Base-by-base conservation (phyloP, 2,113 vertebrate genomes). In the Pluvialis apricaria region DNA sequence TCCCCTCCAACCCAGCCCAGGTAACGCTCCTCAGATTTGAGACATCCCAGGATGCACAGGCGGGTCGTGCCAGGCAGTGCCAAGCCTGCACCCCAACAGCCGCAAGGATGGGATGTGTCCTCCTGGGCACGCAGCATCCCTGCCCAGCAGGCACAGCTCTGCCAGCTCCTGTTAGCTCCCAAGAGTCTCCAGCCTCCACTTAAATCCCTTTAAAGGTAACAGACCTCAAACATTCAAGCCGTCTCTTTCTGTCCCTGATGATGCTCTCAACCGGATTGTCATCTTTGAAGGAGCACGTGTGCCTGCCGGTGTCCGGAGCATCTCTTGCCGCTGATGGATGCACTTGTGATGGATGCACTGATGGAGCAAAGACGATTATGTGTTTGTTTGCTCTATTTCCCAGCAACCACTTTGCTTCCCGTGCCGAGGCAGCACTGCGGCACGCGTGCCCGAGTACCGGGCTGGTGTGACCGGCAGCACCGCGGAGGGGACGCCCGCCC, bases 161-260 rank as follows among this genome's bases (percentile, higher is more conserved):
- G 18, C 66, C 83, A 68, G 40, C 73, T 54, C 52, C 44, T 5
- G 9, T 14, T 4, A 19, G 25, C 72, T 51, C 61, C 29, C 2
- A 4, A 15, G 80, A 52, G 28, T 5, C 69, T 62, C 71, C 57
- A 45, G 4, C 18, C 13, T 40, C 54, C 28, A 3, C 42, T 45
- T 29, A 29, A 60, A 82, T 15, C 40, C 47, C 26, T 38, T 12
- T 4, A 14, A 2, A 38, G 19, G 8, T 9, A 31, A 44, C 1
- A 13, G 19, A 44, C 5, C 28, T 44, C n/a, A 2, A 5, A 57
- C 3, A 3, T 11, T 17, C 0, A 0, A 55, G 40, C n/a, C 4
- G 0, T 12, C 64, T 78, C 64, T 15, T 47, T 38, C 26, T 42
- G 31, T 25, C 36, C n/a, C 40, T n/a, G 75, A 15, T 4, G 60